Evolutionary conservation across 2,888 invertebrate genomes (phyloP).

Genomic region (Masnerella sp.): DNA sequence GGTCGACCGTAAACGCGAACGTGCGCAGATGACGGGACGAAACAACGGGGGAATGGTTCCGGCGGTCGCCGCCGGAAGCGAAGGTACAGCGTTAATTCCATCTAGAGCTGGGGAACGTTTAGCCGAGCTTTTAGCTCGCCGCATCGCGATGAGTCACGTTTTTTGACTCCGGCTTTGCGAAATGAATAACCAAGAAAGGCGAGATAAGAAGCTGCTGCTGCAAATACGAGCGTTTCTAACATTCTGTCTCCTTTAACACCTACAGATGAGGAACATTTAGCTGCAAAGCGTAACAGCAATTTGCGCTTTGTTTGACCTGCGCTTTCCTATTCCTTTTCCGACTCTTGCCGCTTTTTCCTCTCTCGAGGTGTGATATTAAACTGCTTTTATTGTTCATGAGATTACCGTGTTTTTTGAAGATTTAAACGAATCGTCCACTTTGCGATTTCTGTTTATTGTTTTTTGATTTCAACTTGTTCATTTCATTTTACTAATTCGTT

Average conservation of each 20-base stretch:
- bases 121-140: conserved; percentile 19
- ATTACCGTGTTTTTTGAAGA: no score
- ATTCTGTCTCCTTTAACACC: conserved; percentile 44
- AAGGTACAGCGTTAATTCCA: conserved; percentile 48
- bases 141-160: conserved; percentile 23
- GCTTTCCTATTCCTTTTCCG: conserved; percentile 24
- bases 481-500: no score
- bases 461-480: no score
- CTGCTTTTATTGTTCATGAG: no score
- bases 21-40: conserved; percentile 17
- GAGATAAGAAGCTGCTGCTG: conserved; percentile 26
- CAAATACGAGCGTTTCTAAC: conserved; percentile 6
- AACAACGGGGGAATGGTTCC: conserved; percentile 34
- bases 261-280: conserved; percentile 39
- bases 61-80: conserved; percentile 40
- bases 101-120: conserved; percentile 15
- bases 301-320: conserved; percentile 39
- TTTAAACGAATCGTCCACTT: no score
- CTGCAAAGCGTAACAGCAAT: conserved; percentile 33
- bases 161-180: conserved; percentile 29
- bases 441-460: no score
- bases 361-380: no score
- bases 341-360: no score
- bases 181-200: conserved; percentile 27
- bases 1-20: no score